These are phyloP conservation scores for Ophthalmolycus amberensis DNA, from an alignment of 2,113 vertebrate species.

Conservation along the genomic window DNA sequence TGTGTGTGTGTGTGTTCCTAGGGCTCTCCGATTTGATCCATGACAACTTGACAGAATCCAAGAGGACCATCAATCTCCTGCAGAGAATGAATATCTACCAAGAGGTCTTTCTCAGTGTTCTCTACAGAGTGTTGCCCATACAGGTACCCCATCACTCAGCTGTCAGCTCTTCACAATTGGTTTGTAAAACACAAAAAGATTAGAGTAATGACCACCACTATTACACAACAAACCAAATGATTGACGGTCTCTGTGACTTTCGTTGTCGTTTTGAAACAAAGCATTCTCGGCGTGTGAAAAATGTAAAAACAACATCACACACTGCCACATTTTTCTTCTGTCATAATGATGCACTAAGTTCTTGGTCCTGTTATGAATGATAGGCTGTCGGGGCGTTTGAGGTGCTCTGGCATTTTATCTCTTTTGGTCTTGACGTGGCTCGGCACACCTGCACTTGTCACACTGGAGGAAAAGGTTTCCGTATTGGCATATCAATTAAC, in stretches of 20 bases:
- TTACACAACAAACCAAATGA: not conserved
- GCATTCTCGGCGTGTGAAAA: not conserved
- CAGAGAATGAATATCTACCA: slow-evolving; percentile 99
- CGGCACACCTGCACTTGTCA: slow-evolving; percentile 39
- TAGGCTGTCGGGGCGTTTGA: slow-evolving; percentile 19
- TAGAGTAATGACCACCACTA: slow-evolving; percentile 6
- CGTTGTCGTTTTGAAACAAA: slow-evolving; percentile 7
- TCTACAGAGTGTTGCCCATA: slow-evolving; percentile 92
- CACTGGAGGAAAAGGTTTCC: slow-evolving; percentile 56
- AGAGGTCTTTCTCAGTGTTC: slow-evolving; percentile 93
- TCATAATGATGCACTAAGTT: not conserved
- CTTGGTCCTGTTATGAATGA: not conserved
- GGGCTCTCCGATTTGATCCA: slow-evolving; percentile 92
- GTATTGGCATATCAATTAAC: slow-evolving; percentile 59
- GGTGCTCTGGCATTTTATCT: slow-evolving; percentile 42
- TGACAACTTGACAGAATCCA: slow-evolving; percentile 98
- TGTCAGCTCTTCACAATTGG: slow-evolving; percentile 8
- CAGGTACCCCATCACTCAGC: slow-evolving; percentile 83
- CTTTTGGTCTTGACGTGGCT: slow-evolving; percentile 32
- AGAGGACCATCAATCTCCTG: slow-evolving; percentile 97
- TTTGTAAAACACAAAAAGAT: slow-evolving; percentile 21
- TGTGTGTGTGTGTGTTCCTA: slow-evolving; percentile 66
- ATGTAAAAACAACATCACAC: not conserved
- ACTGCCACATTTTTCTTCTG: not conserved
- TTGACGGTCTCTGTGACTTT: not conserved